Evolutionary conservation across 92 coral and sea anemone species (phyloP).

Genomic region (Blastomussa wellsi): DNA sequence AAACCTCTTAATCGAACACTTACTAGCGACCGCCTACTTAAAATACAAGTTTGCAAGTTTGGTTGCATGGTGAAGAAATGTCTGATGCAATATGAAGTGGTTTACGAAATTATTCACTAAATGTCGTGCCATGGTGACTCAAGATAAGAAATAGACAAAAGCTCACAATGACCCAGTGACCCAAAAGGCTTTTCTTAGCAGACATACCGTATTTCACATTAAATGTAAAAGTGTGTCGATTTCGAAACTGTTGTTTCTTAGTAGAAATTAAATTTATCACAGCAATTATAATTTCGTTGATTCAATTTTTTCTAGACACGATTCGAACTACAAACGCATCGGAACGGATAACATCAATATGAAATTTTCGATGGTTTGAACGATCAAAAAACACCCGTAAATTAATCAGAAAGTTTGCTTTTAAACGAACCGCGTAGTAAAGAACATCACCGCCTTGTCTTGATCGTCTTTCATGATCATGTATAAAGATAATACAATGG

Average conservation of each 20-base stretch:
- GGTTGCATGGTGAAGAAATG: background rate
- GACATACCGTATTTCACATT: background rate
- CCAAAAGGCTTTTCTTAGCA: background rate
- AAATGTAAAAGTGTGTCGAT: background rate
- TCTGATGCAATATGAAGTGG: background rate
- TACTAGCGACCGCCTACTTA: background rate
- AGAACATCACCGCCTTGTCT: too few species aligned
- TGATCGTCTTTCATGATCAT: background rate
- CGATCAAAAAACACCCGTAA: background rate
- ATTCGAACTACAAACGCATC: too few species aligned
- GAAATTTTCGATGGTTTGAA: background rate
- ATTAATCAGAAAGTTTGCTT: background rate
- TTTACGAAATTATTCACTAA: background rate
- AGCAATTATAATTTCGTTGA: too few species aligned
- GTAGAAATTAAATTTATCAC: background rate
- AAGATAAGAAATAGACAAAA: slow-evolving; percentile 1
- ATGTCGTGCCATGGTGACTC: background rate
- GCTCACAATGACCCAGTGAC: background rate
- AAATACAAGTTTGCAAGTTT: background rate
- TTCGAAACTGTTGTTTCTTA: background rate
- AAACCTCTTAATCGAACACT: background rate
- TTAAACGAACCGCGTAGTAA: background rate
- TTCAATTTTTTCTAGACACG: too few species aligned
- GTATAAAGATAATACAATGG: background rate
- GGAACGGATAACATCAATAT: background rate